These are phyloP conservation scores for Xylophagus ater DNA, from an alignment of 2,888 invertebrate genomes.

Conservation along the genomic window DNA sequence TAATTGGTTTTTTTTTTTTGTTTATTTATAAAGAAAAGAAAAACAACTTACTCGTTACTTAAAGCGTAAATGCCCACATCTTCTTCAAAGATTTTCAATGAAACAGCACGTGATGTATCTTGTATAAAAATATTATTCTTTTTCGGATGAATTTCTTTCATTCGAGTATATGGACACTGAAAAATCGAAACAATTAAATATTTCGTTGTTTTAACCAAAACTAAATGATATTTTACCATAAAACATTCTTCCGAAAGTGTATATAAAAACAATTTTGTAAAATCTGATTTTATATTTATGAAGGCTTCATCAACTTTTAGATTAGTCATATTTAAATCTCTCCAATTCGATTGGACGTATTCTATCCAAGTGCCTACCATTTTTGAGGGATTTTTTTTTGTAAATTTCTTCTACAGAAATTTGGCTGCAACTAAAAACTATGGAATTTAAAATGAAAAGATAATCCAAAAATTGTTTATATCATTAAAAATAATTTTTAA, in stretches of 20 bases:
- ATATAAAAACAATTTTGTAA: conserved; percentile 46
- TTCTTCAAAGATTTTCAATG: conserved; percentile 47
- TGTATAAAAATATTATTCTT: conserved; percentile 39
- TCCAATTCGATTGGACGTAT: conserved; percentile 43
- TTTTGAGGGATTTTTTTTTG: no score
- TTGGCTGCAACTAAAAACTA: no score
- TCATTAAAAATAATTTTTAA: no score
- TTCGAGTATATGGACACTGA: conserved; percentile 54
- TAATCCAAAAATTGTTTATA: no score
- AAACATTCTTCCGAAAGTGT: conserved; percentile 59
- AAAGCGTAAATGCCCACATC: conserved; percentile 40
- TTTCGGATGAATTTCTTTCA: conserved; percentile 29
- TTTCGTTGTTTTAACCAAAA: not conserved
- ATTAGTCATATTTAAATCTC: conserved; percentile 46
- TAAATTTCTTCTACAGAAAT: no score
- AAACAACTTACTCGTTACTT: conserved; percentile 29
- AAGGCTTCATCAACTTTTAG: conserved; percentile 59
- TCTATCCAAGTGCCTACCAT: conserved; percentile 46
- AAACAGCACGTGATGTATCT: conserved; percentile 43
- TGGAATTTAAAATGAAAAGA: no score
- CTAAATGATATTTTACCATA: conserved; percentile 42
- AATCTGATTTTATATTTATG: conserved; percentile 37
- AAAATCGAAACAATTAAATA: conserved; percentile 21
- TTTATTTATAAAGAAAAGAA: not conserved
- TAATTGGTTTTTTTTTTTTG: conserved; percentile 3